These are phyloP conservation scores for Athalia cordata DNA, from an alignment of 2,888 invertebrate genomes.

Conservation along the genomic window DNA sequence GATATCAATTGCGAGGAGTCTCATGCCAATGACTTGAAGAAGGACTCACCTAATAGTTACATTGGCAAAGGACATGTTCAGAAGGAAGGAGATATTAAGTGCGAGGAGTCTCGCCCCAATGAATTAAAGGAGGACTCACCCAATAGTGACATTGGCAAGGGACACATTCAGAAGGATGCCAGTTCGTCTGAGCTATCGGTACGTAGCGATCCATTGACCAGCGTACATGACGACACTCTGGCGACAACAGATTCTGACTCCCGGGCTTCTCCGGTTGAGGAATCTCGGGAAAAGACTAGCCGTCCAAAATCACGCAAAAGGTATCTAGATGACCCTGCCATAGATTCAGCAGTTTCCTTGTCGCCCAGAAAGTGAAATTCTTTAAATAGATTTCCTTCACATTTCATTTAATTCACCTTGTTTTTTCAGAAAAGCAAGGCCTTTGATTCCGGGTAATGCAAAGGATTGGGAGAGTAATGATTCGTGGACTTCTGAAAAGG, in stretches of 20 bases:
- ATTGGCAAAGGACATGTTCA: no score
- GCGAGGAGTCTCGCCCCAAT: constrained; percentile 5
- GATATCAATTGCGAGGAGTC: constrained; percentile 6
- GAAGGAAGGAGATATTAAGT: background rate
- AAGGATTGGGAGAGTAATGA: constrained; percentile 39
- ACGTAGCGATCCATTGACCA: constrained; percentile 15
- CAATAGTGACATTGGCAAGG: background rate
- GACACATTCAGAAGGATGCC: constrained; percentile 16
- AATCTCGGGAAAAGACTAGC: background rate
- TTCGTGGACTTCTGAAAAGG: constrained; percentile 31
- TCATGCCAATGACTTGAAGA: background rate
- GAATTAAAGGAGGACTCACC: background rate
- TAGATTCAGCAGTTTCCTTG: background rate
- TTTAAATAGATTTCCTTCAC: no score
- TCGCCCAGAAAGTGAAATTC: background rate
- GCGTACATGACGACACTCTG: background rate
- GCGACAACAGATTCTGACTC: constrained; percentile 26
- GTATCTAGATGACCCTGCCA: background rate
- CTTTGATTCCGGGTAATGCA: constrained; percentile 16
- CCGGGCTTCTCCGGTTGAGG: background rate
- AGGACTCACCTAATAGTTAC: background rate
- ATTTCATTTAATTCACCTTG: background rate
- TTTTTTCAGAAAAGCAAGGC: constrained; percentile 17
- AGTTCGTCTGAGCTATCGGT: constrained; percentile 19
- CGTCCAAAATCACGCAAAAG: constrained; percentile 30